Evolutionary conservation across 2,113 vertebrate genomes (phyloP), one percentile per base, ranked within the genome.

Genomic region (Mobula birostris): DNA sequence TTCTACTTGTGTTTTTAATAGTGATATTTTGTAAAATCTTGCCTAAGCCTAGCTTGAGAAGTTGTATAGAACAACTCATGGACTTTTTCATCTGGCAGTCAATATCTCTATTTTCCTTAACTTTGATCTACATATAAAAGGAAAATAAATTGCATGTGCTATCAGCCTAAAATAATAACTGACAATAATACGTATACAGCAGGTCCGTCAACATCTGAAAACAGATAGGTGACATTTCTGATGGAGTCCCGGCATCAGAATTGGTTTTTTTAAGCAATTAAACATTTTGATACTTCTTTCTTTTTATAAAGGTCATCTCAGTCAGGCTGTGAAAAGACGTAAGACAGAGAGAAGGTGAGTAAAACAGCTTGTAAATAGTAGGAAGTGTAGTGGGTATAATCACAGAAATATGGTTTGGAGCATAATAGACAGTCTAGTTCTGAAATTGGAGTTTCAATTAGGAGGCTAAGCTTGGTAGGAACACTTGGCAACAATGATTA

Each of bases 291-390:
- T 90, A 90, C 61, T 90, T 90, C 66, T 90, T 90, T 90, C 85
- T 90, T 90, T 90, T 90, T 90, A 90, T 90, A 90, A 90, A 90
- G 85, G 85, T 90, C 61, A 90, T 90, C 85, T 90, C 61, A 90
- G 85, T 90, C 85, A 90, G 85, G 61, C 85, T 90, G 85, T 90
- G 85, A 90, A 90, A 74, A 90, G 85, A n/a, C 61, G 61, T 90
- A 90, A 90, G 61, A 68, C 85, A 90, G 85, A 90, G 61, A 66
- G 32, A 90, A 90, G 85, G 85, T 90, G 85, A 90, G 85, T 90
- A 68, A 90, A 90, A 90, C 29, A 90, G 85, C 61, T 68, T 63
- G 63, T 90, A 90, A 90, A 90, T 90, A 90, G 85, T 32, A 90
- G 85, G 85, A 61, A 90, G 85, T 36, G 61, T 32, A 90, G 85